Evolutionary conservation across 2,113 vertebrate species (phyloP).

Genomic region (Oriolus oriolus): DNA sequence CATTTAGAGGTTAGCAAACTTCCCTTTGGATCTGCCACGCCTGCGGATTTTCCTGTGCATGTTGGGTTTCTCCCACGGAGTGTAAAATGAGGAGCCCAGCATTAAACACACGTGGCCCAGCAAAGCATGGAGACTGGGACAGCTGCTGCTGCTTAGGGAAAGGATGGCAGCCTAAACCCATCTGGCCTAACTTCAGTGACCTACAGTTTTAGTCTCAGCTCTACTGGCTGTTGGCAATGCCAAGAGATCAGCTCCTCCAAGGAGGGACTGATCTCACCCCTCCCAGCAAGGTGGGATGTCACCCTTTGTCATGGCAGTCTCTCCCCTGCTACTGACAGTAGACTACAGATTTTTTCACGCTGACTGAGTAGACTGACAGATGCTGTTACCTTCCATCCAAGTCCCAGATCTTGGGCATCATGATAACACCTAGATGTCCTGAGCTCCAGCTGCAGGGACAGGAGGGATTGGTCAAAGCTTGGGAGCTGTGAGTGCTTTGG

Average conservation of each 20-base stretch:
- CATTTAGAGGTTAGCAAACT: not conserved
- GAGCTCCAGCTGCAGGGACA: not conserved
- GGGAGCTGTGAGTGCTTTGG: not conserved
- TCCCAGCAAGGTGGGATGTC: not conserved
- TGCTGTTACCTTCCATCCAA: not conserved
- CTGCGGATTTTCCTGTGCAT: rapidly evolving
- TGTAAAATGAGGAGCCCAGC: not conserved
- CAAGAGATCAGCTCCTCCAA: not conserved
- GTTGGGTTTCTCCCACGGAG: not conserved
- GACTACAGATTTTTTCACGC: not conserved
- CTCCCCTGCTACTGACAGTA: rapidly evolving
- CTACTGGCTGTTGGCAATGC: not conserved
- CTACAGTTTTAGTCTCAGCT: not conserved
- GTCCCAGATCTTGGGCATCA: not conserved
- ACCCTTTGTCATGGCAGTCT: not conserved
- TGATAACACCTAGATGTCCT: not conserved
- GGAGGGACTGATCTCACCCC: not conserved
- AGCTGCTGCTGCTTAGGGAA: not conserved
- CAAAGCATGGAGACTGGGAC: not conserved
- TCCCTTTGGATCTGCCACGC: not conserved
- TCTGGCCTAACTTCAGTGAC: not conserved
- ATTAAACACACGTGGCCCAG: rapidly evolving
- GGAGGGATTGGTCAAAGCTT: not conserved
- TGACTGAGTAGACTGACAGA: not conserved
- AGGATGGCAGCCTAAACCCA: not conserved